Evolutionary conservation across 64 coral and sea anemone species (phyloP), one percentile per base, ranked within the genome.

Genomic region (Dendronephthya gigantea): DNA sequence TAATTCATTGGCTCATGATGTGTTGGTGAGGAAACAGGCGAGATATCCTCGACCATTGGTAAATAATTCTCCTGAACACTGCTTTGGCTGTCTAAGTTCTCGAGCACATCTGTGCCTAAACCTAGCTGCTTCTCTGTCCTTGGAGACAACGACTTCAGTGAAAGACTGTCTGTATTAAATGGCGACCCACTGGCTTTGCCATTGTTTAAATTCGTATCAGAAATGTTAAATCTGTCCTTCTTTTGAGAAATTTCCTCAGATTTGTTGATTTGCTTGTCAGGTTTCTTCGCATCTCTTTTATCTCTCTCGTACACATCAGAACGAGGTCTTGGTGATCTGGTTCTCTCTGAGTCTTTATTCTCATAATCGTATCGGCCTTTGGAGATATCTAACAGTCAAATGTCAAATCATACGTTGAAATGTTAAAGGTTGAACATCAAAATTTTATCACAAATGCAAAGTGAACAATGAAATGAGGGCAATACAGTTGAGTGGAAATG

Each of bases 41-140:
- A 98, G 25, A 98, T 98, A 19, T 98, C 95, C 50, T 98, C 95
- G 45, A 91, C 85, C 86, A 89, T 89, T 52, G 91, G 92, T 62
- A 93, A 58, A 89, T 97, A 90, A 14, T 84, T 89, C 39, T 31
- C 48, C 32, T 81, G 83, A 56, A 29, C 15, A 19, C 15, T 45
- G 11, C 41, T 45, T 45, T 45, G 41, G 41, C 41, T 45, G 41
- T 45, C 41, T 45, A 45, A 11, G 41, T 45, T 45, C 41, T 45
- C 11, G 4, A 11, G 11, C 41, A 45, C 41, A 45, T 45, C 41
- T 45, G 11, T 45, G 41, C 41, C 4, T 45, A 45, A 45, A 45
- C 41, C 28, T 0, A 33, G 17, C 29, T 30, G 72, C 32, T 34
- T 39, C 28, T 36, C 32, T 0, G 36, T 39, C 15, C 32, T 15